These are phyloP conservation scores for Cinclus cinclus DNA, from an alignment of 2,113 vertebrate species.

Conservation along the genomic window DNA sequence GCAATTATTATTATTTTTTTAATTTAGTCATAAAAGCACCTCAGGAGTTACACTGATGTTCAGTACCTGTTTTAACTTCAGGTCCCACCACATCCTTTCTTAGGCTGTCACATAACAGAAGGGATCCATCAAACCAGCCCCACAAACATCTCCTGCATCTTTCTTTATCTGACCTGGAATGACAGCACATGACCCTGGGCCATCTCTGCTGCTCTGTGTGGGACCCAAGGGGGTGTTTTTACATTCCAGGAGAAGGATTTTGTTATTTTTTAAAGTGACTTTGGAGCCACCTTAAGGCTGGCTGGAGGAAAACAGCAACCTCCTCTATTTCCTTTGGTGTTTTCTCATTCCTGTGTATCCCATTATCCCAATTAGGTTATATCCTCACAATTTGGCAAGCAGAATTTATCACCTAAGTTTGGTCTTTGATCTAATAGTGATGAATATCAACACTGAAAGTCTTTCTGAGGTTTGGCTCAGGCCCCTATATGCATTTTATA, in stretches of 20 bases:
- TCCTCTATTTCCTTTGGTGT: not conserved
- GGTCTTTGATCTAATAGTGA: not conserved
- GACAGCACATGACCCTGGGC: not conserved
- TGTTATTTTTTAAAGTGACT: not conserved
- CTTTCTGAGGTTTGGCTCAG: not conserved
- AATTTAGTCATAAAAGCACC: not conserved
- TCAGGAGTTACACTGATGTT: not conserved
- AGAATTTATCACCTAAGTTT: not conserved
- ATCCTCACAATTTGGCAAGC: too few relatives aligned
- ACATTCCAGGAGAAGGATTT: not conserved
- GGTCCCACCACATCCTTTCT: not conserved
- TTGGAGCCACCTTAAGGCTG: not conserved
- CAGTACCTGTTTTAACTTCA: not conserved
- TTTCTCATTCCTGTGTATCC: not conserved
- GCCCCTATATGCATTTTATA: not conserved
- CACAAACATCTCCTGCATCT: not conserved
- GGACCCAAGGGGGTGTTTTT: not conserved
- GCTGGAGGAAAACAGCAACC: not conserved
- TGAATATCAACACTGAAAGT: not conserved
- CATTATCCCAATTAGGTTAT: not conserved
- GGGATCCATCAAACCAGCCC: not conserved
- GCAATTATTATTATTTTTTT: too few relatives aligned
- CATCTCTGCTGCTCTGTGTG: not conserved
- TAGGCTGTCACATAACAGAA: not conserved
- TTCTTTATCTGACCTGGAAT: not conserved